Evolutionary conservation across 2,888 invertebrate species (phyloP).

Genomic region (Amphipoea oculea): DNA sequence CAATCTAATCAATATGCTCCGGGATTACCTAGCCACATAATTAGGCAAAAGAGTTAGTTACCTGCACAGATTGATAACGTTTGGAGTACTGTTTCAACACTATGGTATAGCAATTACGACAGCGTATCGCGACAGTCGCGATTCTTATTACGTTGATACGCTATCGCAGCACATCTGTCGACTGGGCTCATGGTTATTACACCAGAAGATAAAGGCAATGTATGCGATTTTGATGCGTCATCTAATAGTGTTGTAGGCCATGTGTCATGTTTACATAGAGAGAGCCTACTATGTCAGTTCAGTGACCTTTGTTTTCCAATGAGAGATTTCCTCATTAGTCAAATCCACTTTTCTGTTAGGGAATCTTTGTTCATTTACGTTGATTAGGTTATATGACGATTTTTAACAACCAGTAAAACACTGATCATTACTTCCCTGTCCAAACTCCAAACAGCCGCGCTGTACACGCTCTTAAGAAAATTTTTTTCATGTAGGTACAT

Average conservation of each 20-base stretch:
- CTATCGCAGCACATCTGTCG: slow-evolving; percentile 83
- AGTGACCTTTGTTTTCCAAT: slow-evolving; percentile 24
- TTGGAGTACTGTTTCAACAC: slow-evolving; percentile 68
- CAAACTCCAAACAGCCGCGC: too few species aligned
- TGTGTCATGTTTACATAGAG: slow-evolving; percentile 25
- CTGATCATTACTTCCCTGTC: too few species aligned
- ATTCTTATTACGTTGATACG: slow-evolving; percentile 84
- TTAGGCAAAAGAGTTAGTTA: slow-evolving; percentile 54
- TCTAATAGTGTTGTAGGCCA: slow-evolving; percentile 18
- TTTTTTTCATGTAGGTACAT: too few species aligned
- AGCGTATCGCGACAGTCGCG: slow-evolving; percentile 70
- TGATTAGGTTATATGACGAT: too few species aligned
- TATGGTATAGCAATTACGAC: slow-evolving; percentile 61
- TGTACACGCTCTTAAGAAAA: too few species aligned
- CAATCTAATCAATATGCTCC: slow-evolving; percentile 54
- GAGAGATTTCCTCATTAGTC: neutral
- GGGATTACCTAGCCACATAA: slow-evolving; percentile 62
- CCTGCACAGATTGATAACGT: slow-evolving; percentile 63
- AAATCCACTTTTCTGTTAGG: neutral
- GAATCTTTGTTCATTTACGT: neutral
- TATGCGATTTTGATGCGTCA: slow-evolving; percentile 58
- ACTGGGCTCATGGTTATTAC: slow-evolving; percentile 63
- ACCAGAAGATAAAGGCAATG: slow-evolving; percentile 49
- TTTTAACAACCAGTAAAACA: too few species aligned
- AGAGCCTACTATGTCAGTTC: slow-evolving; percentile 32